These are phyloP conservation scores for Anolis sagrei DNA, from an alignment of 2,113 vertebrate species.

Conservation along the genomic window DNA sequence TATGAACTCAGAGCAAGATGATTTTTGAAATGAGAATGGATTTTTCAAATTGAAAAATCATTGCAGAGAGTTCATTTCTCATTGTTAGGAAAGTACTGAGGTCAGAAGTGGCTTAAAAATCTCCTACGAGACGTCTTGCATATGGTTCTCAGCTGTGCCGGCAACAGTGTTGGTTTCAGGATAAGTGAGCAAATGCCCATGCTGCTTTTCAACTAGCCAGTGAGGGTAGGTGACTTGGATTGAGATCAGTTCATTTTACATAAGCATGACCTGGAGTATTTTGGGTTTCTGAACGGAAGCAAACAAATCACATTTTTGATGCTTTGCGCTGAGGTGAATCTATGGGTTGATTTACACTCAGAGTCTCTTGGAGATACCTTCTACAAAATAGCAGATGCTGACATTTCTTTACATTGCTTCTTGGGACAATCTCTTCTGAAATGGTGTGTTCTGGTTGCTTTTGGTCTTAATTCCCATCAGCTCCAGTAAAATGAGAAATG, in stretches of 20 bases:
- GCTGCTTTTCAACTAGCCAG: neutral
- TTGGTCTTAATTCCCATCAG: no score
- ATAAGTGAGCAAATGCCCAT: conserved; percentile 1
- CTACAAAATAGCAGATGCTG: neutral
- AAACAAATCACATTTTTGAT: neutral
- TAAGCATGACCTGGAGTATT: neutral
- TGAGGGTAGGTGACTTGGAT: neutral
- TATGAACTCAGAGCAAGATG: conserved; percentile 24
- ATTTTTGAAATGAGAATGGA: conserved; percentile 44
- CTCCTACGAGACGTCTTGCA: conserved; percentile 10
- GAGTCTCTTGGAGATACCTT: neutral
- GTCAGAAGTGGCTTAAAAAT: conserved; percentile 24
- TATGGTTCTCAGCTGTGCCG: neutral
- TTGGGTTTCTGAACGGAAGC: neutral
- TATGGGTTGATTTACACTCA: neutral
- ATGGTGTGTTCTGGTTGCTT: no score
- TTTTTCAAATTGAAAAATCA: conserved; percentile 46
- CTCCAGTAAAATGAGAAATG: no score
- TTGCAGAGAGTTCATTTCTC: conserved; percentile 30
- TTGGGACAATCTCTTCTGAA: neutral
- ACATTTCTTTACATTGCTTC: neutral
- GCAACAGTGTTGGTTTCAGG: neutral
- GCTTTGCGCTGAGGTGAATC: neutral
- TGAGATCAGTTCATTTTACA: neutral
- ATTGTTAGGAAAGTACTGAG: conserved; percentile 21